Percentiles rank a stretch among this genome's conserved stretches.
These are phyloP conservation scores for Fukomys damarensis DNA, from an alignment of 2,113 vertebrate genomes.

Conservation along the genomic window DNA sequence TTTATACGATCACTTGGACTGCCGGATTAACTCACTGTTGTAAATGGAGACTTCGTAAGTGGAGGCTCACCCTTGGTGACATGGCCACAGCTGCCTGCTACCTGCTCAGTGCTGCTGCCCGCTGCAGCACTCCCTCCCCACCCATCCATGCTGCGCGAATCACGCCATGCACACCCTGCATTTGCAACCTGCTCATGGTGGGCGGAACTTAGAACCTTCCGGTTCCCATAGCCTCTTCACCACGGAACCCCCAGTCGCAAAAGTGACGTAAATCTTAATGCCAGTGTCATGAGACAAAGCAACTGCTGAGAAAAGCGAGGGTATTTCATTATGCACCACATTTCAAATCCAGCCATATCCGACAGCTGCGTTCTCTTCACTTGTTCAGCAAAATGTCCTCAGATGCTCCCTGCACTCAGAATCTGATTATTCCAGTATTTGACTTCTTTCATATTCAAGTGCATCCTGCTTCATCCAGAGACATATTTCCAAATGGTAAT, in stretches of 20 bases:
- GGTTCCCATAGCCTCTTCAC: background rate
- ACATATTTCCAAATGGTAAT: background rate
- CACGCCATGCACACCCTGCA: background rate
- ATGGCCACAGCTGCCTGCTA: background rate
- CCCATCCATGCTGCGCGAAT: background rate
- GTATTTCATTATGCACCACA: background rate
- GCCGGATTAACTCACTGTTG: too few species aligned
- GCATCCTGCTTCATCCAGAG: background rate
- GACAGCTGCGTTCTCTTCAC: background rate
- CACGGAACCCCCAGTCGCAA: background rate
- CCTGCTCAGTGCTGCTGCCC: rapidly evolving
- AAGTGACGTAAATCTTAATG: background rate
- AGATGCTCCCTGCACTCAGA: background rate
- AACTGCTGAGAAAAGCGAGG: background rate
- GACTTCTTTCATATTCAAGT: background rate
- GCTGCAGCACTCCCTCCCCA: background rate
- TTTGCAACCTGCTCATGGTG: background rate
- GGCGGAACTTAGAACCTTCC: background rate
- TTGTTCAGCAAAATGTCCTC: background rate
- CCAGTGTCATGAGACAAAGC: background rate
- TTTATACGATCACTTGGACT: background rate
- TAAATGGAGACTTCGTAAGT: background rate
- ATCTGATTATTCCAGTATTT: background rate
- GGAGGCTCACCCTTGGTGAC: background rate
- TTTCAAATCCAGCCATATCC: background rate